Evolutionary conservation across 2,888 invertebrate species (phyloP).

Genomic region (Abscondita cerata): DNA sequence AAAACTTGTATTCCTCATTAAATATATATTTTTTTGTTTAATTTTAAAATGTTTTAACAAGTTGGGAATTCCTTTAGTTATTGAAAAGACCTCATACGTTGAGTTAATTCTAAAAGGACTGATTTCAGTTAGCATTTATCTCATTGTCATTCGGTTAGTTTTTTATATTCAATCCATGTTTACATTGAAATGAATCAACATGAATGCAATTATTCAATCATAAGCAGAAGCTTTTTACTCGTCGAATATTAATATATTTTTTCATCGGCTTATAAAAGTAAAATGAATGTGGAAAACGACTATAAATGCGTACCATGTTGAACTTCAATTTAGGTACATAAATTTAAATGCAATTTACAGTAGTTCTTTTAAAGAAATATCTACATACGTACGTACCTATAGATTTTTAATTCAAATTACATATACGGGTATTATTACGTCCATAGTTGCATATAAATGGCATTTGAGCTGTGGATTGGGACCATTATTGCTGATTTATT

Average conservation of each 20-base stretch:
- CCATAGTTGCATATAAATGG: constrained; percentile 34
- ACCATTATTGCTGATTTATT: constrained; percentile 37
- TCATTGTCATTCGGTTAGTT: constrained; percentile 24
- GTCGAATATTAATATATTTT: constrained; percentile 18
- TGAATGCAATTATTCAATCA: constrained; percentile 25
- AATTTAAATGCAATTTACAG: constrained; percentile 24
- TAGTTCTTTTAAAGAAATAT: constrained; percentile 19
- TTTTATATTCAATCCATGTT: constrained; percentile 20
- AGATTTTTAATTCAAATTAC: constrained; percentile 34
- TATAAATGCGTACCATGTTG: not conserved
- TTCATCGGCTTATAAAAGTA: constrained; percentile 7
- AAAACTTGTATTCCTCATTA: too few species aligned
- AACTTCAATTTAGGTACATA: constrained; percentile 22
- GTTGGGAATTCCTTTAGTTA: too few species aligned
- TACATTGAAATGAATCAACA: constrained; percentile 22
- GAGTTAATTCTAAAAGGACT: constrained; percentile 4
- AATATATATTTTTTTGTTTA: too few species aligned
- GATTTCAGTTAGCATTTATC: constrained; percentile 22
- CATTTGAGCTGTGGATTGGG: constrained; percentile 20
- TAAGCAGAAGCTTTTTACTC: constrained; percentile 14
- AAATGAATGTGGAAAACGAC: constrained; percentile 8
- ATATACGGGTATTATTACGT: constrained; percentile 44
- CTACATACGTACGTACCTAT: not conserved
- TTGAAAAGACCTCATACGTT: too few species aligned
- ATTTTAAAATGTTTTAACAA: not conserved